Conservation (phyloP, 2,888 invertebrate genomes). For the Meiosimyza decipiens region DNA sequence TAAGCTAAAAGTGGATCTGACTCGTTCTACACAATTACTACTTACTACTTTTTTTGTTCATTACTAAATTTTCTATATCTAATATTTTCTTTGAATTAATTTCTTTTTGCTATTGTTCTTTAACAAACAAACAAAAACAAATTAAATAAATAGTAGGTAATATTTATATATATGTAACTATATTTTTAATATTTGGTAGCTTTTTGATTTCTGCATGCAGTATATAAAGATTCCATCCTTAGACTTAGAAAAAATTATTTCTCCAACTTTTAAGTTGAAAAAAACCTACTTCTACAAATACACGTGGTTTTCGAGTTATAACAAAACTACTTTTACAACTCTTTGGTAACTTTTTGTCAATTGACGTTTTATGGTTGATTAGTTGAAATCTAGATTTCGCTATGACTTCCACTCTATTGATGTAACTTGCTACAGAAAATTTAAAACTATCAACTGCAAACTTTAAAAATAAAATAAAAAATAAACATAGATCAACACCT, state of each 20-base stretch:
- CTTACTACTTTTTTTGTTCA: too few species aligned
- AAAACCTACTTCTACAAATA: too few species aligned
- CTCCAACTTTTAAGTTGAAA: too few species aligned
- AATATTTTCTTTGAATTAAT: too few species aligned
- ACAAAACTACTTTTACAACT: background rate
- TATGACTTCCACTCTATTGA: slow-evolving; percentile 20
- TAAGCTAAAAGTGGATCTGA: too few species aligned
- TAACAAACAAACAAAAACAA: background rate
- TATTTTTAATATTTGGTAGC: slow-evolving; percentile 36
- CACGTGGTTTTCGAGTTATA: too few species aligned
- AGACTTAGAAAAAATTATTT: background rate
- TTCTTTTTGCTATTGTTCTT: slow-evolving; percentile 26
- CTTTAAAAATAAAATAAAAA: slow-evolving; percentile 43
- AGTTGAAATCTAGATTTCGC: background rate
- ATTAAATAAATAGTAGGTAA: slow-evolving; percentile 25
- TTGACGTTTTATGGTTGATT: too few species aligned
- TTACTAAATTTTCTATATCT: too few species aligned
- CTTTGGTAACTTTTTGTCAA: background rate
- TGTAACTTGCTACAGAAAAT: slow-evolving; percentile 41
- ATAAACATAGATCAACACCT: slow-evolving; percentile 67
- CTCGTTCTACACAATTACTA: too few species aligned
- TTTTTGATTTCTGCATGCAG: slow-evolving; percentile 41
- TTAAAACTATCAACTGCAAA: slow-evolving; percentile 40
- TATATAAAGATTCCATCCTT: slow-evolving; percentile 14
- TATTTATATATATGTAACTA: slow-evolving; percentile 39